These are phyloP conservation scores for Bagarius yarrelli DNA, from an alignment of 2,113 vertebrate species.

Conservation along the genomic window DNA sequence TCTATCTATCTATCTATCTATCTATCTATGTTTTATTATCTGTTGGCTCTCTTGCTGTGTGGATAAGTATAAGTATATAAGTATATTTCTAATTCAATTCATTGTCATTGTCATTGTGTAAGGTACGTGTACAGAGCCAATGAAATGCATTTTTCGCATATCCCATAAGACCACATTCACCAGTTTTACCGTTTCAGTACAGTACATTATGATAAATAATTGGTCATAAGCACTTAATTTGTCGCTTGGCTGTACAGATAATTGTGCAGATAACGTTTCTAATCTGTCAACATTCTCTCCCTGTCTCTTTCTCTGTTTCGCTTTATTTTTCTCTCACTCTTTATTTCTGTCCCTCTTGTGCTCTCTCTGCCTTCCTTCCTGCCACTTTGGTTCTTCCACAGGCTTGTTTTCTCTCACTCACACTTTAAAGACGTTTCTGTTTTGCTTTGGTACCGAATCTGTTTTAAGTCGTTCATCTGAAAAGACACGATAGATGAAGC, in stretches of 20 bases:
- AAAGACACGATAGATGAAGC: conserved; percentile 31
- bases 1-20: too few relatives aligned
- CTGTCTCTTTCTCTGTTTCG: not conserved
- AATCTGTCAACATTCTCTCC: not conserved
- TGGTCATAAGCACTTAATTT: not conserved
- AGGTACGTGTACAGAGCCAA: too few relatives aligned
- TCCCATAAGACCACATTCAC: not conserved
- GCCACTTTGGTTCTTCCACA: conserved; percentile 5
- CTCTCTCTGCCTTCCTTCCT: not conserved
- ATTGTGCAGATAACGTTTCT: not conserved
- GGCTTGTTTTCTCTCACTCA: not conserved
- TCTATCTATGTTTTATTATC: too few relatives aligned
- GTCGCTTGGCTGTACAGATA: not conserved
- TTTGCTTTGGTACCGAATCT: conserved; percentile 7
- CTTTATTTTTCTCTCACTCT: not conserved
- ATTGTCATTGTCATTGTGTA: too few relatives aligned
- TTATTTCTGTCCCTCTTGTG: not conserved
- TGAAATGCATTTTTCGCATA: too few relatives aligned
- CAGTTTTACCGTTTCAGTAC: too few relatives aligned
- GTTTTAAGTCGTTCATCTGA: conserved; percentile 33
- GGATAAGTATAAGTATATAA: too few relatives aligned
- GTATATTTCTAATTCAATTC: too few relatives aligned
- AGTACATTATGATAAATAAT: not conserved
- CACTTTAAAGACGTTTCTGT: conserved; percentile 4
- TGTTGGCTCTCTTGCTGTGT: too few relatives aligned